phyloP scores from a whole-genome alignment of 2,113 vertebrate species.

The Cettia cetti region DNA sequence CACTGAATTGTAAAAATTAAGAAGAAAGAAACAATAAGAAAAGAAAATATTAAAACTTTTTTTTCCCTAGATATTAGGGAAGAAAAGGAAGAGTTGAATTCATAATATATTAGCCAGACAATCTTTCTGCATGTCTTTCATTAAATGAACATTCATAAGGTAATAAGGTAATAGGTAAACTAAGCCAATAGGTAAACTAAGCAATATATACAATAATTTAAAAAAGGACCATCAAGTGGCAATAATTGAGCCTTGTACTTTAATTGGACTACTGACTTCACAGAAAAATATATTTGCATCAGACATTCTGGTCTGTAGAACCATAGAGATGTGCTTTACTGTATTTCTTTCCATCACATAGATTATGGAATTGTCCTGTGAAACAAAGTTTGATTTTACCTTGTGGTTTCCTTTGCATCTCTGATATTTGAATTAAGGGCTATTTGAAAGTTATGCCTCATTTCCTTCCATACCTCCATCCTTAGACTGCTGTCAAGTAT shows the following conservation, averaged over 20 bases:
- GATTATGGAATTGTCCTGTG: background rate
- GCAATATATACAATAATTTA: background rate
- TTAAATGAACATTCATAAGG: background rate
- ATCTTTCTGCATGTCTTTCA: background rate
- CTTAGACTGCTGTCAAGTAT: constrained; percentile 31
- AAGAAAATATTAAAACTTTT: background rate
- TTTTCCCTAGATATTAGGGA: background rate
- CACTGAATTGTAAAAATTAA: background rate
- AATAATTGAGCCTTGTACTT: background rate
- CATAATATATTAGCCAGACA: background rate
- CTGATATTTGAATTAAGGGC: background rate
- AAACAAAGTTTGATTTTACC: constrained; percentile 19
- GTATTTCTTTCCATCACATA: background rate
- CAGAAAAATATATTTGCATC: background rate
- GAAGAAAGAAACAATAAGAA: background rate
- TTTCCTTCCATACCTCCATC: constrained; percentile 24
- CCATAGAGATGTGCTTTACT: background rate
- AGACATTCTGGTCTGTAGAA: background rate
- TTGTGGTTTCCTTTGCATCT: background rate
- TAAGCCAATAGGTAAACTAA: background rate
- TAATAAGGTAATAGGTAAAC: background rate
- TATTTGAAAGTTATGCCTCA: constrained; percentile 42
- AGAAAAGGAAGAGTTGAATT: background rate
- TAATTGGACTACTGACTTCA: background rate
- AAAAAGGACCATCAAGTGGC: background rate